These are phyloP conservation scores for Spea bombifrons DNA, from an alignment of 2,113 vertebrate species.

Conservation along the genomic window DNA sequence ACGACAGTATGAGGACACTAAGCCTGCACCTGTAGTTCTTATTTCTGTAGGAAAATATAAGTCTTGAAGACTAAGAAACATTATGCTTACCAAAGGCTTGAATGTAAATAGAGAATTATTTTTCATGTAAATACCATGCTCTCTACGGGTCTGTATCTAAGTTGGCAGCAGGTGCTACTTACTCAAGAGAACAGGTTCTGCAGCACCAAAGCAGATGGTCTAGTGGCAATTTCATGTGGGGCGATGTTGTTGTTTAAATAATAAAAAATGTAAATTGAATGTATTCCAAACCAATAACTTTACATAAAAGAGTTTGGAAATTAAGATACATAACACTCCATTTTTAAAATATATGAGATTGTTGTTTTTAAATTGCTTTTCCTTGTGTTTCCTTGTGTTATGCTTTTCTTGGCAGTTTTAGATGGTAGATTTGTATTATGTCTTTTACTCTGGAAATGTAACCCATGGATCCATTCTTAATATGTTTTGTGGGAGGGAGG, in stretches of 20 bases:
- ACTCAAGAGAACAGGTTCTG: conserved; percentile 25
- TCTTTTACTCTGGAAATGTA: no score
- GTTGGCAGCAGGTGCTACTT: conserved; percentile 46
- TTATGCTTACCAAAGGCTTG: conserved; percentile 33
- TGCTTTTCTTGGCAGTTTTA: no score
- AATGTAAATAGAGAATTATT: conserved; percentile 43
- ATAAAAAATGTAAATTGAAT: not conserved
- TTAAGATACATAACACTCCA: no score
- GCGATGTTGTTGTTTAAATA: conserved; percentile 30
- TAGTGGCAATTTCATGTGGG: conserved; percentile 26
- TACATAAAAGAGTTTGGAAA: no score
- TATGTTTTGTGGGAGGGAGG: no score
- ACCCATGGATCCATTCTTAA: no score
- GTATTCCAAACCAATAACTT: not conserved
- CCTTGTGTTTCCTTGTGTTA: no score
- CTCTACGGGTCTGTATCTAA: conserved; percentile 34
- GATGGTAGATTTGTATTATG: no score
- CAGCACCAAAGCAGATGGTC: conserved; percentile 39
- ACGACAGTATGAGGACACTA: conserved; percentile 45
- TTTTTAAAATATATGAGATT: no score
- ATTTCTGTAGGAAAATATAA: conserved; percentile 25
- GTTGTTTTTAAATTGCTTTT: no score
- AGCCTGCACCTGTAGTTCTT: conserved; percentile 41
- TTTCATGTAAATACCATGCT: conserved; percentile 34
- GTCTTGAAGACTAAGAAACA: conserved; percentile 24